A percentile compares a stretch with the other conserved stretches of the same genome.
phyloP scores from a whole-genome alignment of 2,888 invertebrate species.

The Tenthredo notha region DNA sequence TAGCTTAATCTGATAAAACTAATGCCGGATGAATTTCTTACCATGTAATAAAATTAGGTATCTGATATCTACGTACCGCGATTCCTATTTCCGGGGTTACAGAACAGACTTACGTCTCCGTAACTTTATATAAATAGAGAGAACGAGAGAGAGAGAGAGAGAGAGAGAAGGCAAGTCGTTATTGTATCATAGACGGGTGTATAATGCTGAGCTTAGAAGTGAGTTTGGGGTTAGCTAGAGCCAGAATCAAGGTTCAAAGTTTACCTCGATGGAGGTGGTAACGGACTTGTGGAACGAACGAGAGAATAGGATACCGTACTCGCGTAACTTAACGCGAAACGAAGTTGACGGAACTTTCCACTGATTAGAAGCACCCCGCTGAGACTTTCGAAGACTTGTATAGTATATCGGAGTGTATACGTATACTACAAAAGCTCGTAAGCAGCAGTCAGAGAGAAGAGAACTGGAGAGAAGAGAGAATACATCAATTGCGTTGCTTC shows the following conservation, averaged over 20 bases:
- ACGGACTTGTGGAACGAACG: neutral
- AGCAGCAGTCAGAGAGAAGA: neutral
- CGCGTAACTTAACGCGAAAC: conserved; percentile 70
- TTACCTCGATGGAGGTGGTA: neutral
- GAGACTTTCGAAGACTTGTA: conserved; percentile 66
- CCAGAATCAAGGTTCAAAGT: conserved; percentile 51
- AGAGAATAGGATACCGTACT: conserved; percentile 18
- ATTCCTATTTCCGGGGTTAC: neutral
- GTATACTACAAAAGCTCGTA: neutral
- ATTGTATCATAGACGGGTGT: conserved; percentile 2
- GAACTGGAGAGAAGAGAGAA: neutral
- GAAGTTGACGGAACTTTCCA: conserved; percentile 72
- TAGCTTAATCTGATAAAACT: conserved; percentile 34
- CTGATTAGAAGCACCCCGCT: conserved; percentile 76
- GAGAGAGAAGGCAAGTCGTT: neutral
- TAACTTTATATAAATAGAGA: neutral
- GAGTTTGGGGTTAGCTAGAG: conserved; percentile 41
- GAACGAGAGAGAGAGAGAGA: neutral
- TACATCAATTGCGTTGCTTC: neutral
- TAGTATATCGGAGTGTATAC: neutral
- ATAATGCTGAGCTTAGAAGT: conserved; percentile 24
- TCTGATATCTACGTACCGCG: neutral
- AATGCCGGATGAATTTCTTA: conserved; percentile 29
- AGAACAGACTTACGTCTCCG: neutral
- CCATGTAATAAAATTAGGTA: conserved; percentile 3